A percentile compares a stretch with the other conserved stretches of the same genome.
Conservation (phyloP, 2,113 vertebrate genomes). For the Tyto alba region DNA sequence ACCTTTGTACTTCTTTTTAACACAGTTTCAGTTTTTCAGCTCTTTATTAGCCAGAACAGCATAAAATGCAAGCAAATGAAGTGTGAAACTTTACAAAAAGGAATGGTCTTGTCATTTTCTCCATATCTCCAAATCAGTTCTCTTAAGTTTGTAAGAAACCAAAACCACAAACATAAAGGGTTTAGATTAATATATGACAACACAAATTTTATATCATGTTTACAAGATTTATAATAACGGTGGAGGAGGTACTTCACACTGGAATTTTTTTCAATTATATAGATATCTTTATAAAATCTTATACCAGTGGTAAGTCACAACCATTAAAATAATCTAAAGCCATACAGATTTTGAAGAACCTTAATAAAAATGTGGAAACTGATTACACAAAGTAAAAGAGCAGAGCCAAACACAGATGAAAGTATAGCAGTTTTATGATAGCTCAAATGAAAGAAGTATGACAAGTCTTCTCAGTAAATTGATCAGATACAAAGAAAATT, state of each 20-base stretch:
- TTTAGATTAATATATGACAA: constrained; percentile 32
- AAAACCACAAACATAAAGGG: neutral
- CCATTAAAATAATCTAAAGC: neutral
- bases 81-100: neutral
- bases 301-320: neutral
- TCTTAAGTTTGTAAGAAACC: neutral
- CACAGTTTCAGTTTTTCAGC: constrained; percentile 2
- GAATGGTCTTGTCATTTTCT: neutral
- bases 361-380: constrained; percentile 3
- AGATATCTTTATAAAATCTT: neutral
- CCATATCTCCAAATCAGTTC: neutral
- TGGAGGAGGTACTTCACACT: neutral
- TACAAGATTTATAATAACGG: neutral
- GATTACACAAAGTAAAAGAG: constrained; percentile 14
- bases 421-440: neutral
- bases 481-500: constrained; percentile 34
- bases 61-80: constrained; percentile 28
- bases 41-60: neutral
- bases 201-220: neutral
- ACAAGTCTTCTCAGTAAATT: constrained; percentile 37
- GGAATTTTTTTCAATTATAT: neutral
- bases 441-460: neutral
- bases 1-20: neutral
- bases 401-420: constrained; percentile 32
- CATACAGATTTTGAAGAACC: neutral